Base-by-base conservation (phyloP, 2,797 vertebrate genomes). In the Ambastaia sidthimunki region DNA sequence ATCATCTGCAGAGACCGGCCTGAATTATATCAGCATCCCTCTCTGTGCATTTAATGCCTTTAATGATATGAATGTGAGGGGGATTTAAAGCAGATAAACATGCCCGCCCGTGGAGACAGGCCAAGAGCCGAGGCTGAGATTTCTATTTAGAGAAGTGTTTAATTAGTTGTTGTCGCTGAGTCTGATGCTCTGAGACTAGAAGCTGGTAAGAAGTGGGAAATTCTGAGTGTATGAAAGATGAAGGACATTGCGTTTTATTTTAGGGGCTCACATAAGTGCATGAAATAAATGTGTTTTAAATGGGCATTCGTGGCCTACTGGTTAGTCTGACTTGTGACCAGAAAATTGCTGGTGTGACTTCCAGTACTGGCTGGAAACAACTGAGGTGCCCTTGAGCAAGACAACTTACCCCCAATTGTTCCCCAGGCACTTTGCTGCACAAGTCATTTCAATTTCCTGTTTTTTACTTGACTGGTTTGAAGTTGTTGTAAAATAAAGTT, bases 131-230 rank as follows among this genome's bases (percentile, higher is more conserved):
- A 89, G 88, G 88, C 86, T 76, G 60, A 28, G 67, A 80, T 10
- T 48, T 85, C 90, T 93, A 93, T 91, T 92, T 91, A 93, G 86
- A 88, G 87, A 84, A 86, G 86, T 80, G 88, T 83, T 88, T 90
- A 93, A 94, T 94, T 93, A 92, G 88, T 59, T 74, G 80, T 87
- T 91, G 90, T 91, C 34, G 66, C 69, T 77, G 60, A 65, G 74
- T 65, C 59, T 63, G 31, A 69, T 73, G 69, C 37, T 79, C 50
- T 59, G 68, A 65, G 59, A 48, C 54, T 74, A 65, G 62, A 34
- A 63, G 72, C 21, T 66, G 66, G 37, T 21, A 44, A 74, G 55
- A 60, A n/a, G n/a, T n/a, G n/a, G n/a, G n/a, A n/a, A n/a, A n/a
- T n/a, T n/a, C n/a, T n/a, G 18, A 78, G 62, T 21, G 52, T 60